Conservation (phyloP, 2,113 vertebrate species). For the Lophotis ruficrista region DNA sequence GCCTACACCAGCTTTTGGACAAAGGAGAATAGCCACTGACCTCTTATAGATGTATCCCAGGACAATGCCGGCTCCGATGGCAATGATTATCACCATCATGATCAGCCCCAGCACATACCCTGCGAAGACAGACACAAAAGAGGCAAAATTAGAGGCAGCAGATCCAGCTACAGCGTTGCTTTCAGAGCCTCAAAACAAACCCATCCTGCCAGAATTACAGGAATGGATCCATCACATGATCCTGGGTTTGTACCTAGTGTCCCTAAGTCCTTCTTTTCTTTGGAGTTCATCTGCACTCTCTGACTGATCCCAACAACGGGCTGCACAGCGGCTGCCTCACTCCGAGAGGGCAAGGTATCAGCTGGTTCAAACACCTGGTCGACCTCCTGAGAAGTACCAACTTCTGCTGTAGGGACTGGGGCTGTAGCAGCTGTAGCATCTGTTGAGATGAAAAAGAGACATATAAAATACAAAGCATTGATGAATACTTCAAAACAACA, state of each 20-base stretch:
- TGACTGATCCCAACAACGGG: constrained; percentile 88
- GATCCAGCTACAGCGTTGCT: background rate
- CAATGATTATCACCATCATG: constrained; percentile 91
- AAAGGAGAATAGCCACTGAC: constrained; percentile 70
- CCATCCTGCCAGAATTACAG: background rate
- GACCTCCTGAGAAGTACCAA: background rate
- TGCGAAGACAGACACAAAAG: constrained; percentile 44
- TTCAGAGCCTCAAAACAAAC: background rate
- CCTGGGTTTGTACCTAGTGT: constrained; percentile 76
- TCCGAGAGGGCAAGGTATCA: constrained; percentile 63
- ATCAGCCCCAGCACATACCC: constrained; percentile 87
- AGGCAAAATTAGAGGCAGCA: background rate
- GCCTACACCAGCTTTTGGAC: background rate
- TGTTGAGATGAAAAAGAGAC: background rate
- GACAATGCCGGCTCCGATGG: constrained; percentile 87
- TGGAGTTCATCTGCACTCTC: constrained; percentile 82
- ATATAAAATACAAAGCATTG: background rate
- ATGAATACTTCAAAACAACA: background rate
- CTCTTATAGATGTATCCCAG: constrained; percentile 94
- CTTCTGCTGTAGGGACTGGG: background rate
- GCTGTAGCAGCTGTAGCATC: background rate
- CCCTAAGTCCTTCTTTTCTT: constrained; percentile 92
- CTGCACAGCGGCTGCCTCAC: constrained; percentile 79
- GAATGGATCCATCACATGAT: background rate
- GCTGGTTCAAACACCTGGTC: constrained; percentile 66